Evolutionary conservation across 2,888 invertebrate genomes (phyloP).

Genomic region (Labia minor): DNA sequence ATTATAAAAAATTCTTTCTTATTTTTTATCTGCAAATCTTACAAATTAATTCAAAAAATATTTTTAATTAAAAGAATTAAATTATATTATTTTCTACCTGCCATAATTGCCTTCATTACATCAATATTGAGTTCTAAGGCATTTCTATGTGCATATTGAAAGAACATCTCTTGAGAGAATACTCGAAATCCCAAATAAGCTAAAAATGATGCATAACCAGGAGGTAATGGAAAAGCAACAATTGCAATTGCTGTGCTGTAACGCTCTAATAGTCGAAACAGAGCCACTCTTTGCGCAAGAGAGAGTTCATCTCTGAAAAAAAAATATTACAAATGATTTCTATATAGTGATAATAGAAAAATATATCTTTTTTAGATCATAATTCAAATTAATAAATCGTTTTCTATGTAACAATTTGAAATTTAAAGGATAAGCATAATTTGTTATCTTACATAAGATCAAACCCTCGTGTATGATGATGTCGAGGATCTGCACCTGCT

Average conservation of each 20-base stretch:
- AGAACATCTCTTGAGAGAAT: conserved; percentile 62
- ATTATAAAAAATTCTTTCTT: background rate
- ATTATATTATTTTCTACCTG: conserved; percentile 43
- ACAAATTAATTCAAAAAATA: too few species aligned
- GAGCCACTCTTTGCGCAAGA: conserved; percentile 53
- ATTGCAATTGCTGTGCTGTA: conserved; percentile 69
- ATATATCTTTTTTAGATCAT: background rate
- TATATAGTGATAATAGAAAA: background rate
- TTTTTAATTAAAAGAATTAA: too few species aligned
- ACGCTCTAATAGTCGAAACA: conserved; percentile 70
- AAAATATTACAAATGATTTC: conserved; percentile 3
- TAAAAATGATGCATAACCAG: conserved; percentile 81
- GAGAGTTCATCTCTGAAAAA: conserved; percentile 60
- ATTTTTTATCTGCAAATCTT: too few species aligned
- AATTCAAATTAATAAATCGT: background rate
- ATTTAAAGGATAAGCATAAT: conserved; percentile 14
- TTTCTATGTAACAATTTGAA: conserved; percentile 15
- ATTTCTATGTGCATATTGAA: conserved; percentile 72
- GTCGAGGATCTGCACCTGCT: conserved; percentile 52
- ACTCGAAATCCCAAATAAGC: conserved; percentile 74
- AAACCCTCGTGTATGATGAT: conserved; percentile 65
- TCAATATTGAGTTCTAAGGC: conserved; percentile 81
- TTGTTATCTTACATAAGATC: conserved; percentile 54
- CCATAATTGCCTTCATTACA: conserved; percentile 72
- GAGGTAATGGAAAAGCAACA: conserved; percentile 70